Evolutionary conservation across 2,888 invertebrate genomes (phyloP).

Genomic region (Barypeithes pellucidus): DNA sequence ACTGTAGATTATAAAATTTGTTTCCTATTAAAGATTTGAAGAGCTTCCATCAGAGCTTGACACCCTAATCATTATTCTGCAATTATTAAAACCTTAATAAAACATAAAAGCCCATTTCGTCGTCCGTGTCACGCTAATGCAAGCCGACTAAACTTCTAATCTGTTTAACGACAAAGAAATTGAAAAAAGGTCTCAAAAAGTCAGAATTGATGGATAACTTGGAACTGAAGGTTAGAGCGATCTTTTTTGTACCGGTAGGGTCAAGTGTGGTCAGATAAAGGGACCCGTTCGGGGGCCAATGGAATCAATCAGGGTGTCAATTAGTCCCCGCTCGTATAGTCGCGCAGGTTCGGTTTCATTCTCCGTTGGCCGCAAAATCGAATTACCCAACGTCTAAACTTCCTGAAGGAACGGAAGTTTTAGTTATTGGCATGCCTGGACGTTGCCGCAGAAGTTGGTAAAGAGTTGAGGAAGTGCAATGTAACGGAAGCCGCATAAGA

Average conservation of each 20-base stretch:
- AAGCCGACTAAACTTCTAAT: constrained; percentile 36
- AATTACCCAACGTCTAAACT: constrained; percentile 58
- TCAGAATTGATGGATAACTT: constrained; percentile 40
- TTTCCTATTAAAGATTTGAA: no score
- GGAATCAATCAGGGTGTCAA: constrained; percentile 67
- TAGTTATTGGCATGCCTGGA: constrained; percentile 36
- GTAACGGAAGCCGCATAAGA: no score
- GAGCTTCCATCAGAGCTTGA: not conserved
- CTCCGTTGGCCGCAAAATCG: constrained; percentile 58
- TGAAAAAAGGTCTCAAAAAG: constrained; percentile 39
- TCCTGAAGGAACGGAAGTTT: constrained; percentile 39
- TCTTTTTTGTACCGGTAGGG: constrained; percentile 41
- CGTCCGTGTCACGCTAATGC: not conserved
- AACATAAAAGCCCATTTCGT: not conserved
- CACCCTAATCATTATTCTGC: not conserved
- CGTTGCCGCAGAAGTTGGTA: constrained; percentile 17
- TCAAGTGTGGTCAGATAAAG: constrained; percentile 48
- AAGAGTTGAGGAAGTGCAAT: constrained; percentile 30
- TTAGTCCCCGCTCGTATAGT: constrained; percentile 61
- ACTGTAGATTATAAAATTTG: no score
- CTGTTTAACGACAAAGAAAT: constrained; percentile 48
- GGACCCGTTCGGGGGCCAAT: constrained; percentile 60
- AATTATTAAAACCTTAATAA: not conserved
- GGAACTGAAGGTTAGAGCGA: constrained; percentile 34
- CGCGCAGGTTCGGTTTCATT: constrained; percentile 55